phyloP scores from a whole-genome alignment of 2,113 vertebrate species.

The Microcebus griseorufus region DNA sequence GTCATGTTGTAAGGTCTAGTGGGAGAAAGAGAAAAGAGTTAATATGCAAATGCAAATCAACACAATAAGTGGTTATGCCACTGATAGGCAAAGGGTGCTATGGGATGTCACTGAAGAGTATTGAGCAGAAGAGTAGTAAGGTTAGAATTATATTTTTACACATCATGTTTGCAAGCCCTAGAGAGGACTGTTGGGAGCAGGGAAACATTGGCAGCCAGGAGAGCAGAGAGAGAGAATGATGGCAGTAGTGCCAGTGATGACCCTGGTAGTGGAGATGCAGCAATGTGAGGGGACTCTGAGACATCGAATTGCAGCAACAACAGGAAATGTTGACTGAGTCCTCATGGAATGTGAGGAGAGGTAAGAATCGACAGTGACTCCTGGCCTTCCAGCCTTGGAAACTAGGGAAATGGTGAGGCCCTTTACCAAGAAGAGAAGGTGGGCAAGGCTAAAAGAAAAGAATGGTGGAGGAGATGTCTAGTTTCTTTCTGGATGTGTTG shows the following conservation, averaged over 20 bases:
- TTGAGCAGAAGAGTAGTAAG: not conserved
- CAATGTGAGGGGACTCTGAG: not conserved
- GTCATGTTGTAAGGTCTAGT: not conserved
- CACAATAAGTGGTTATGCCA: not conserved
- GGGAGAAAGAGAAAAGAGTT: not conserved
- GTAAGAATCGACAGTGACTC: not conserved
- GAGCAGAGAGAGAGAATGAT: not conserved
- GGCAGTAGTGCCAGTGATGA: not conserved
- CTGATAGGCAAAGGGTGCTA: not conserved
- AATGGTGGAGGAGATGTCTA: accelerated
- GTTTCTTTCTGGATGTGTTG: not conserved
- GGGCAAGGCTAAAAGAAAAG: not conserved
- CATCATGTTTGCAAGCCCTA: not conserved
- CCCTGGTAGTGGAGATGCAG: not conserved
- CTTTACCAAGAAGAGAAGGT: not conserved
- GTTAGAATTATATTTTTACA: not conserved
- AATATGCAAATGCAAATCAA: conserved; percentile 30
- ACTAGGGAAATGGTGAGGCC: not conserved
- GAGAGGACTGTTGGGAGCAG: not conserved
- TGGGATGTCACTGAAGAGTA: not conserved
- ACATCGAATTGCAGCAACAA: not conserved
- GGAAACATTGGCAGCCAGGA: not conserved
- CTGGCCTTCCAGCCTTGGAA: not conserved
- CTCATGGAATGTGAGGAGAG: not conserved
- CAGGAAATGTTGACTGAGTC: not conserved